Base-by-base conservation (phyloP, 1,140 invertebrate genomes). In the Heliconius hewitsoni region DNA sequence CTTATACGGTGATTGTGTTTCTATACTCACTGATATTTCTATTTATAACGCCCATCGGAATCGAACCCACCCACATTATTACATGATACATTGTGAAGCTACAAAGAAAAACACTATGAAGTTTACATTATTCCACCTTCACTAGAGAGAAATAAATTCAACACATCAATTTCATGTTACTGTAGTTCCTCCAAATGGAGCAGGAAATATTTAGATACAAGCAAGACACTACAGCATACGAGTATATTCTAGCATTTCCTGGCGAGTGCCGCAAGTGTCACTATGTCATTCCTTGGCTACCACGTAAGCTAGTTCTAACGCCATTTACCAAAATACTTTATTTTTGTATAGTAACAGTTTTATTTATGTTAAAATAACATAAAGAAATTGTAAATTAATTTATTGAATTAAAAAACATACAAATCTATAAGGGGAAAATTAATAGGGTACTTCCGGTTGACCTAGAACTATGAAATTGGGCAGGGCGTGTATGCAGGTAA, bases 141-240 rank as follows among this genome's bases (percentile, higher is more conserved):
- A 18, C 50, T 52, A 23, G 6, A 57, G 19, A 57, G n/a, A 57
- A 3, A 37, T 37, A 37, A 37, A 37, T 57, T 57, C 55, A 57
- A 57, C 55, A 57, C n/a, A 57, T 57, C 55, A 57, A 57, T 11
- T n/a, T 57, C n/a, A 57, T 57, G 55, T 57, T 57, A 19, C 8
- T 30, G 11, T 5, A 3, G 57, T 66, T 27, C 60, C 60, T 66
- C n/a, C 3, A 30, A 16, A 30, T 66, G 23, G 9, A 66, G 23
- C 60, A 66, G 60, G n/a, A 66, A 66, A 66, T 66, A 27, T 66
- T 66, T 27, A 27, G 60, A 66, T 66, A 66, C 23, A 16, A 27
- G 60, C 60, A 57, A n/a, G 60, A 30, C n/a, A 27, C 60, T 27
- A 6, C 11, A 13, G 60, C 60, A 30, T 66, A 57, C 55, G 9